These are phyloP conservation scores for Etheostoma nigrum DNA, from an alignment of 2,797 vertebrate species.

Conservation along the genomic window DNA sequence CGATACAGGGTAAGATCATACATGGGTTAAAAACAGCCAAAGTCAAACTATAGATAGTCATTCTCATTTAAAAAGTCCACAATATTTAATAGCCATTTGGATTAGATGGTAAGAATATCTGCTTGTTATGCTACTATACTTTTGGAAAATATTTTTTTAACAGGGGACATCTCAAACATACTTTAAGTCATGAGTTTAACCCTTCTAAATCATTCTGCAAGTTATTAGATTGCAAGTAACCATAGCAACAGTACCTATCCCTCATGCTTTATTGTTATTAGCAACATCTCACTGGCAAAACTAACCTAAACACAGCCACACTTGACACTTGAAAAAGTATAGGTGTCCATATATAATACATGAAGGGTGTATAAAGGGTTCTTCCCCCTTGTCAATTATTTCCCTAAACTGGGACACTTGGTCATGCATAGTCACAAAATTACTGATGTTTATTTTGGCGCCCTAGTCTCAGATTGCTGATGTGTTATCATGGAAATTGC, in stretches of 20 bases:
- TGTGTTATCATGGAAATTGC: neutral
- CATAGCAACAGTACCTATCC: too few species aligned
- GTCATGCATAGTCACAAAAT: neutral
- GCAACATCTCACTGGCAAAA: too few species aligned
- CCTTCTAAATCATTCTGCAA: too few species aligned
- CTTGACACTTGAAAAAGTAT: neutral
- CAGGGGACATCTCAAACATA: neutral
- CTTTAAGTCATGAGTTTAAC: neutral
- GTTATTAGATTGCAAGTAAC: too few species aligned
- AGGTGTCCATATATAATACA: neutral
- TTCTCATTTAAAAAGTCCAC: neutral
- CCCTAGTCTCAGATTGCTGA: neutral
- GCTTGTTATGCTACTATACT: too few species aligned
- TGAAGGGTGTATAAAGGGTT: too few species aligned
- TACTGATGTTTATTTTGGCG: neutral
- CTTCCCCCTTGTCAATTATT: neutral
- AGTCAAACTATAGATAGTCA: neutral
- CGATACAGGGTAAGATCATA: conserved; percentile 87
- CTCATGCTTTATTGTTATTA: too few species aligned
- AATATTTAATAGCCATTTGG: neutral
- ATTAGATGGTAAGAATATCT: neutral
- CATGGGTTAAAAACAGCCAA: neutral
- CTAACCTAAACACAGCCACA: too few species aligned
- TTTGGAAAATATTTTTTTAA: neutral
- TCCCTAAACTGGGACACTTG: neutral